Base-by-base conservation (phyloP, 2,797 vertebrate genomes). In the Artibeus jamaicensis region DNA sequence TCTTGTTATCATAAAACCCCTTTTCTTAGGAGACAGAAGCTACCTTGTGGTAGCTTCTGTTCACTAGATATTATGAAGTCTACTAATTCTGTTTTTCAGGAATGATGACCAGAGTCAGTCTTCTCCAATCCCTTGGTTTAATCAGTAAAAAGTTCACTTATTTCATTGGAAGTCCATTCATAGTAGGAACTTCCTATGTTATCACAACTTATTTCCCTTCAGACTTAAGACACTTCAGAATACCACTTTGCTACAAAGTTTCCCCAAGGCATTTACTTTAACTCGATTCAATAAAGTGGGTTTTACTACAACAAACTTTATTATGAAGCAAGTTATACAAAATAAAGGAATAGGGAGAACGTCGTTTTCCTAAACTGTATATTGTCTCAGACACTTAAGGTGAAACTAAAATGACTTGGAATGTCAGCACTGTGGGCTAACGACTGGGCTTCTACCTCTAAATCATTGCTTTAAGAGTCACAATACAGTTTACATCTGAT, bases 11-110 rank as follows among this genome's bases (percentile, higher is more conserved):
- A 32, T 46, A 81, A 91, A 77, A 70, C 37, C 32, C 48, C 32
- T 94, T 95, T 86, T 74, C 44, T 34, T 83, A 32, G 81, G 42
- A 93, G 71, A 93, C 67, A 94, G 46, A 86, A 50, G 68, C 24
- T 88, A n/a, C 18, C 34, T 70, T 76, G 8, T 73, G 22, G 5
- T 68, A 57, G 46, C 62, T 87, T 65, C 68, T 89, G 32, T 71
- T 89, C 42, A 26, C 39, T 76, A 82, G 21, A 53, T 73, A 19
- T 19, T 74, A 77, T 77, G 34, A 92, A 21, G 14, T 67, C 46
- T 65, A 37, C 44, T 50, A 50, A 73, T 84, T 86, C 62, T 78
- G 0, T 94, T 91, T 71, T 86, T 24, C 21, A 86, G n/a, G 55
- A 46, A 34, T 84, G 44, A 46, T 0, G 3, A 76, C 37, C 76